Evolutionary conservation across 2,113 vertebrate genomes (phyloP).

Genomic region (Equus przewalskii): DNA sequence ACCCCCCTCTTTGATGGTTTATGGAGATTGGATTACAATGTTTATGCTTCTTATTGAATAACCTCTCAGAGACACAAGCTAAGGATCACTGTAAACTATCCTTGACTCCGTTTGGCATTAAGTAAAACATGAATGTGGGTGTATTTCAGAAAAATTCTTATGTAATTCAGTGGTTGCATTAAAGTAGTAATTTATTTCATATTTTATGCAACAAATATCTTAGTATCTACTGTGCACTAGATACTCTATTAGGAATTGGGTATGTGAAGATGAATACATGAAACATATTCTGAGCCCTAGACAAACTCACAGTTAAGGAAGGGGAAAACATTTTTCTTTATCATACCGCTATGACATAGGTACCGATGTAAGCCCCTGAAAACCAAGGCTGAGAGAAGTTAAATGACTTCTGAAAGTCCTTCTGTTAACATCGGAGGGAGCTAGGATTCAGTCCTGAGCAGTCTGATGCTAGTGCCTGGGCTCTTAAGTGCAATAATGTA

Average conservation of each 20-base stretch:
- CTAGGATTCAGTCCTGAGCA: not conserved
- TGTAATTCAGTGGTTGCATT: not conserved
- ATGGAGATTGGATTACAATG: conserved; percentile 42
- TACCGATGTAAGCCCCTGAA: not conserved
- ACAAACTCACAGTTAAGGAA: not conserved
- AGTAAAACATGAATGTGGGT: not conserved
- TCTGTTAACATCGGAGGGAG: not conserved
- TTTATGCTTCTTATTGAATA: conserved; percentile 48
- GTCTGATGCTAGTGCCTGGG: not conserved
- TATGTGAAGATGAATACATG: not conserved
- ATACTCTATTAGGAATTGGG: not conserved
- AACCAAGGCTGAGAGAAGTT: not conserved
- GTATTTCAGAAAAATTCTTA: not conserved
- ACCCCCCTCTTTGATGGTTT: not conserved
- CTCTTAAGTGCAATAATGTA: not conserved
- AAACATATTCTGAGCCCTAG: not conserved
- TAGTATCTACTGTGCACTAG: not conserved
- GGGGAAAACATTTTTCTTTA: not conserved
- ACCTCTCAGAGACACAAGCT: conserved; percentile 50
- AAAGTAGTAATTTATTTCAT: not conserved
- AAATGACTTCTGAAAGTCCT: not conserved
- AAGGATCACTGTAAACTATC: not conserved
- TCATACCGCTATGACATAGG: not conserved
- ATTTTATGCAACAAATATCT: conserved; percentile 33
- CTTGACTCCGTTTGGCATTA: conserved; percentile 24